phyloP scores from a whole-genome alignment of 2,797 vertebrate species.

The Glossophaga mutica region DNA sequence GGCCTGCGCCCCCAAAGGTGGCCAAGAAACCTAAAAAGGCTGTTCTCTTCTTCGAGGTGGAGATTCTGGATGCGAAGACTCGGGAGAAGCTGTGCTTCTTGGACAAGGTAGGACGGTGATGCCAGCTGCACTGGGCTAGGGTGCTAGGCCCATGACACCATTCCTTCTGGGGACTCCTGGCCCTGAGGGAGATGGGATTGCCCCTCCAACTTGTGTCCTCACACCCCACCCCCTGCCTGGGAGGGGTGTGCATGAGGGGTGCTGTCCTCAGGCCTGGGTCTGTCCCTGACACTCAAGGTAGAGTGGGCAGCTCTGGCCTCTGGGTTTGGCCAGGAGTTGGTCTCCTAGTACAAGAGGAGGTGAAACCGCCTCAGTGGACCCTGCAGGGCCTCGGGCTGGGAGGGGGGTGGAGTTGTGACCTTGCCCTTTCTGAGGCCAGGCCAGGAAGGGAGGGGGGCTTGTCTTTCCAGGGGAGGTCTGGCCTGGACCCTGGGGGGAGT shows the following conservation, averaged over 20 bases:
- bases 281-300: slow-evolving; percentile 54
- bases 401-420: not conserved
- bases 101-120: slow-evolving; percentile 89
- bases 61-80: slow-evolving; percentile 95
- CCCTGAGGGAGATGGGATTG: not conserved
- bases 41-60: slow-evolving; percentile 98
- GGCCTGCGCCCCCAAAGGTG: slow-evolving; percentile 78
- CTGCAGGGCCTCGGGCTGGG: not conserved
- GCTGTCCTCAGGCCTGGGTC: not conserved
- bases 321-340: not conserved
- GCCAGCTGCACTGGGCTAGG: not conserved
- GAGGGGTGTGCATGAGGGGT: not conserved
- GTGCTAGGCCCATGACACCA: not conserved
- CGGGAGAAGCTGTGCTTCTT: slow-evolving; percentile 97
- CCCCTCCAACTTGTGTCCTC: not conserved
- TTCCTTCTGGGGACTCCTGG: not conserved
- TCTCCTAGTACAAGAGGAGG: not conserved
- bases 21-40: slow-evolving; percentile 92
- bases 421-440: not conserved
- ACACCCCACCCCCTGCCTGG: not conserved
- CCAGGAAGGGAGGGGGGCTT: not conserved
- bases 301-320: slow-evolving; percentile 65
- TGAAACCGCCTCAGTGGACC: not conserved
- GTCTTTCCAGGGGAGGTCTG: not conserved
- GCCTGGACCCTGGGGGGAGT: not conserved